A percentile compares a stretch with the other conserved stretches of the same genome.
Evolutionary conservation across 64 coral and sea anemone genomes (phyloP).

Genomic region (Acropora tenuis): DNA sequence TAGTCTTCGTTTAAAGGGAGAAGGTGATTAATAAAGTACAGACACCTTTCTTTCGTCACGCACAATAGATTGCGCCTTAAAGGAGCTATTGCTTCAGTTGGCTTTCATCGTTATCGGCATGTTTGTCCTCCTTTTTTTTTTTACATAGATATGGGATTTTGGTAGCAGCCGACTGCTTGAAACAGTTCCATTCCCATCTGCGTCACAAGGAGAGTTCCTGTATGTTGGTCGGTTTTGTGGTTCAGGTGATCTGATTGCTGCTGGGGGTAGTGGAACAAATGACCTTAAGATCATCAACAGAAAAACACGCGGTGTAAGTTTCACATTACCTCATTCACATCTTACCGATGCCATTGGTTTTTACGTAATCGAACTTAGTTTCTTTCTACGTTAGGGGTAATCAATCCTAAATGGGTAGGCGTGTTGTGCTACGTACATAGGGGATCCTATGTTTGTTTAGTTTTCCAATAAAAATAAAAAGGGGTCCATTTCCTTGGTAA

Average conservation of each 20-base stretch:
- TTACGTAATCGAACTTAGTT: too few relatives aligned
- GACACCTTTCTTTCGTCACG: too few relatives aligned
- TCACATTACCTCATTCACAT: background rate
- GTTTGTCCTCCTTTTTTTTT: background rate
- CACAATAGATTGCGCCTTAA: too few relatives aligned
- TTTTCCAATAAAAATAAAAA: too few relatives aligned
- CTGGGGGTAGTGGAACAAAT: constrained; percentile 95
- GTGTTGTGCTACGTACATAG: too few relatives aligned
- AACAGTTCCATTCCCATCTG: constrained; percentile 79
- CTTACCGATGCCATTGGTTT: background rate
- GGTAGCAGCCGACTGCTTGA: constrained; percentile 86
- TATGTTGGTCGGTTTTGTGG: constrained; percentile 82
- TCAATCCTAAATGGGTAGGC: too few relatives aligned
- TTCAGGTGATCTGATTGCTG: constrained; percentile 66
- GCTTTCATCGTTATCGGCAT: background rate
- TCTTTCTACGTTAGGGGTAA: too few relatives aligned
- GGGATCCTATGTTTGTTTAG: too few relatives aligned
- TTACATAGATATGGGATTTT: constrained; percentile 92
- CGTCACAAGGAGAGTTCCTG: constrained; percentile 82
- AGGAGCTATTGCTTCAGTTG: background rate
- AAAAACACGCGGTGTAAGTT: constrained; percentile 67
- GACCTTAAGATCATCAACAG: constrained; percentile 87
- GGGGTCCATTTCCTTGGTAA: too few relatives aligned
- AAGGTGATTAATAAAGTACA: too few relatives aligned
- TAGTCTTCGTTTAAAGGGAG: too few relatives aligned